phyloP scores from a whole-genome alignment of 1,140 invertebrate species.

The Drosophila equinoxialis region DNA sequence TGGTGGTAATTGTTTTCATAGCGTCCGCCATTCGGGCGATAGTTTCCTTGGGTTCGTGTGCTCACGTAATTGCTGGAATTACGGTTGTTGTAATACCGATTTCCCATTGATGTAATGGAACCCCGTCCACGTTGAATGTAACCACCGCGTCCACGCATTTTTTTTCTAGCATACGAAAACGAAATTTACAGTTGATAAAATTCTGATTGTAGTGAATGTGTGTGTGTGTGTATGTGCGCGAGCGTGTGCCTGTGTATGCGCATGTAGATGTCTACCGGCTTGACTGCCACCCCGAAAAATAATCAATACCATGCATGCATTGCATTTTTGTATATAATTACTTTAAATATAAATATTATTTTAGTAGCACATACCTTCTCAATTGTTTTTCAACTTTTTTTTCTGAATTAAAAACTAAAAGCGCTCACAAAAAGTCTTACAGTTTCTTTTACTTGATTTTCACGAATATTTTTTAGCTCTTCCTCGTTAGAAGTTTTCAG shows the following conservation, averaged over 20 bases:
- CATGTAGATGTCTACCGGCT: constrained; percentile 1
- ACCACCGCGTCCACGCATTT: constrained; percentile 75
- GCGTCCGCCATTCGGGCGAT: constrained; percentile 63
- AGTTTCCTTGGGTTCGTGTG: constrained; percentile 70
- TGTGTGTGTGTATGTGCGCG: background rate
- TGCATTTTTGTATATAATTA: background rate
- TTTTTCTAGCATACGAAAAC: constrained; percentile 15
- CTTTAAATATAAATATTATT: background rate
- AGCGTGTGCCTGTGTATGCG: constrained; percentile 8
- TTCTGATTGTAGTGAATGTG: constrained; percentile 7
- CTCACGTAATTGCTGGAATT: constrained; percentile 75
- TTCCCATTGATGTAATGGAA: constrained; percentile 49
- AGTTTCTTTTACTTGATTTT: background rate
- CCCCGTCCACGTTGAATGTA: constrained; percentile 70
- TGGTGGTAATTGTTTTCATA: constrained; percentile 71
- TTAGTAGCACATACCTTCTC: constrained; percentile 22
- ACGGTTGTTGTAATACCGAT: constrained; percentile 73
- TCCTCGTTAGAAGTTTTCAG: background rate
- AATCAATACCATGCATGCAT: constrained; percentile 37
- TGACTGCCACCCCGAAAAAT: constrained; percentile 26
- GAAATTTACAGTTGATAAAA: background rate
- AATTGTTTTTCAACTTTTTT: background rate
- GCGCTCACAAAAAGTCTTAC: background rate
- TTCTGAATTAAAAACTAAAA: background rate
- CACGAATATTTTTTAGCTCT: constrained; percentile 11